Conservation (phyloP, 2,888 invertebrate genomes). For the Sicus ferrugineus region DNA sequence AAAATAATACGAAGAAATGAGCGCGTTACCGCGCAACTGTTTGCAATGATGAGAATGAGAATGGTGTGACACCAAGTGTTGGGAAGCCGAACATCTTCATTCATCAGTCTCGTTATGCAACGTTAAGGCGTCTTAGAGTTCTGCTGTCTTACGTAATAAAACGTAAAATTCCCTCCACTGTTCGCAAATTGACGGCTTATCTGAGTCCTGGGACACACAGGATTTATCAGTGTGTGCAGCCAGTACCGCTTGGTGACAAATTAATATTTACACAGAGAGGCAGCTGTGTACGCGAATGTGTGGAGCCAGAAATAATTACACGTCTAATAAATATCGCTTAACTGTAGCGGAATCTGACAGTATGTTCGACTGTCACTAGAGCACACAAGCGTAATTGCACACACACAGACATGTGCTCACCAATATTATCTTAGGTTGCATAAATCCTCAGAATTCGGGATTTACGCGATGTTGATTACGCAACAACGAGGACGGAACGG, state of each 20-base stretch:
- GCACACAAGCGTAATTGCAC: constrained; percentile 33
- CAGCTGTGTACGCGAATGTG: not conserved
- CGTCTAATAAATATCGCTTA: constrained; percentile 19
- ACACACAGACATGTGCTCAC: not conserved
- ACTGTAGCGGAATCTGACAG: constrained; percentile 21
- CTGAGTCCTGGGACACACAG: not conserved
- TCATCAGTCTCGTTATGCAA: not conserved
- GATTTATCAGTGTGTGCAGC: not conserved
- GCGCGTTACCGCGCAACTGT: not conserved
- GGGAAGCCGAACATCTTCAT: too few relatives aligned
- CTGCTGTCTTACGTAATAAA: constrained; percentile 12
- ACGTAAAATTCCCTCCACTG: not conserved
- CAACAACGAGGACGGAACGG: too few relatives aligned
- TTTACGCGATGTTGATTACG: too few relatives aligned
- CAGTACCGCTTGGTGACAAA: constrained; percentile 16
- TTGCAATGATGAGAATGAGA: not conserved
- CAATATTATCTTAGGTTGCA: too few relatives aligned
- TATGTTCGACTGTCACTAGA: constrained; percentile 27
- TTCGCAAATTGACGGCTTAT: constrained; percentile 5
- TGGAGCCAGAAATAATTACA: constrained; percentile 8
- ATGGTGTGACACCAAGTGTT: too few relatives aligned
- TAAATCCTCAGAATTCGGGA: too few relatives aligned
- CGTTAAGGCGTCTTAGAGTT: not conserved
- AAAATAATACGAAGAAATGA: constrained; percentile 3
- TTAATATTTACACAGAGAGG: constrained; percentile 23